Base-by-base conservation (phyloP, 2,113 vertebrate genomes). In the Pteropus alecto region DNA sequence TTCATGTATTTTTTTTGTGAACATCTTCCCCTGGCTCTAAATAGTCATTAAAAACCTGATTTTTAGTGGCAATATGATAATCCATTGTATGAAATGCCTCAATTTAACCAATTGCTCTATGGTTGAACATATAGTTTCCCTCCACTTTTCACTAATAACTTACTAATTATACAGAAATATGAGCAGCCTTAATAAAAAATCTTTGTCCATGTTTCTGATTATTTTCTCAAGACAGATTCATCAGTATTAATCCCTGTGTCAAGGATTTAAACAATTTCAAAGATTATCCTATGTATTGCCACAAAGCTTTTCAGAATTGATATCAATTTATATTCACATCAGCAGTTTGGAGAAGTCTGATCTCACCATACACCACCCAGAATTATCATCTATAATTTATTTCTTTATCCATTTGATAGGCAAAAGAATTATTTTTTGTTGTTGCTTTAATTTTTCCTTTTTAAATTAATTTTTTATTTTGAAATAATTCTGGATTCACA, bases 211-310 rank as follows among this genome's bases (percentile, higher is more conserved):
- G 89, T 92, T 82, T 86, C 78, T 81, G 38, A 85, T 94, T 88
- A 95, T 93, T 95, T 94, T 96, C 73, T 41, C 46, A 73, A 91
- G 85, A 85, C 60, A 30, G 77, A 95, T 92, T 65, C 56, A 61
- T 93, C 83, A 2, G 7, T 46, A 26, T 73, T 93, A 91, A 93
- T 97, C 86, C 82, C 63, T 5, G 58, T 76, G 84, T 74, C 83
- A 89, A 92, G 85, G 87, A 51, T 33, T 96, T 93, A 91, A 91
- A 96, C 96, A 89, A 73, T 97, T 95, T 93, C 89, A 95, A 94
- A 90, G 90, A 95, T 77, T 74, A 30, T 93, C 15, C 30, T 11
- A 46, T 38, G 19, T 65, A 79, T 22, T 58, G 51, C 70, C 33
- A 76, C 74, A 54, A 87, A 94, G 94, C 46, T 90, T 90, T 87